Conservation (phyloP, 2,797 vertebrate species). For the Emys orbicularis region DNA sequence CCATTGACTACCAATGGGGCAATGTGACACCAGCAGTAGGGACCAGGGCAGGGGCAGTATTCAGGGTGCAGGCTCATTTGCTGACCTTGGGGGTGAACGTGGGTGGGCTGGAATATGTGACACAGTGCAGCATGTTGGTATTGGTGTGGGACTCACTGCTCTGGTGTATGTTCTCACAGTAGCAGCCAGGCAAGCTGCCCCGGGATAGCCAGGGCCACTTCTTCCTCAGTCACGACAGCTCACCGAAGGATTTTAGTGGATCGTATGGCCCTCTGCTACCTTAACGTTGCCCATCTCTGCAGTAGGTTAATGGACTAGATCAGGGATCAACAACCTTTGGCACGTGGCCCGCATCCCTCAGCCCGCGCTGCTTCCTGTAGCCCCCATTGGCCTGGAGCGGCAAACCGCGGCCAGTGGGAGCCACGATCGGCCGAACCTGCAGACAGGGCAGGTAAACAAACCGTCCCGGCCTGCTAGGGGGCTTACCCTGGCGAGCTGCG, state of each 20-base stretch:
- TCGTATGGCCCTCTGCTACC: not conserved
- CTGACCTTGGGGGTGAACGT: conserved; percentile 97
- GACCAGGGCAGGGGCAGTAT: conserved; percentile 65
- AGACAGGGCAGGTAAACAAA: no score
- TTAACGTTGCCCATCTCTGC: not conserved
- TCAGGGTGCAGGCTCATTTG: conserved; percentile 59
- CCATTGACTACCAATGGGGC: conserved; percentile 86
- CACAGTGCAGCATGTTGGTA: conserved; percentile 93
- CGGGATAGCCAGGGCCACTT: conserved; percentile 97
- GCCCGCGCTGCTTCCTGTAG: no score
- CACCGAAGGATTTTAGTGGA: not conserved
- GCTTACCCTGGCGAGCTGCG: no score
- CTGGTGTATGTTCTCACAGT: conserved; percentile 95
- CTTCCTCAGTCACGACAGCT: conserved; percentile 96
- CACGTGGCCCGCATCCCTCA: no score
- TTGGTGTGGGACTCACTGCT: conserved; percentile 95
- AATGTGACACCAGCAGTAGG: conserved; percentile 74
- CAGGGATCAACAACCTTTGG: no score
- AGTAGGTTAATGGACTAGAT: not conserved
- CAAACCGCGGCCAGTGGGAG: no score
- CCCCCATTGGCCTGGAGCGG: no score
- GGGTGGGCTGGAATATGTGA: conserved; percentile 98
- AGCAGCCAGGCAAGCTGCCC: conserved; percentile 90
- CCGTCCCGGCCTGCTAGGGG: no score
- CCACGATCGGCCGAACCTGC: no score